Evolutionary conservation across 2,797 vertebrate species (phyloP), one percentile per base, ranked within the genome.

Genomic region (Tauraco hartlaubi): DNA sequence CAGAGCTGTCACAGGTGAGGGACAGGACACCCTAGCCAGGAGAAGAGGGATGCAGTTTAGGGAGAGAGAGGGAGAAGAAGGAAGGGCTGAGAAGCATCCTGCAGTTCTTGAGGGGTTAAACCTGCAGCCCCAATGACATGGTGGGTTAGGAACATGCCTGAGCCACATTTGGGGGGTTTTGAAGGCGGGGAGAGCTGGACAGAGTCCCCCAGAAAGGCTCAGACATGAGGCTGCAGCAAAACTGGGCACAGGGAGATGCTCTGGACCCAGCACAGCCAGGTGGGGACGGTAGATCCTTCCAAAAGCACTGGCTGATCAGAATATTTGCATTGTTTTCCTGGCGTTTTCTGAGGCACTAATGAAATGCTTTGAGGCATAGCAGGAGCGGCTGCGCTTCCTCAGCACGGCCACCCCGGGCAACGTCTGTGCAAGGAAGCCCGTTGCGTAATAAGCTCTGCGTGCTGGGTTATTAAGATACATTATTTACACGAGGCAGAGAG

Each of bases 341-440:
- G 46, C 37, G 26, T 85, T 76, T 79, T 71, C 83, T 80, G 88
- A 49, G 33, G 56, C 13, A 25, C 48, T 90, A 80, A 92, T 77
- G 89, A 93, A 63, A 66, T 31, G 89, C 69, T 93, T 28, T 67
- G 84, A 92, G 83, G 91, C 86, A 63, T 6, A 74, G 73, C 59
- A 63, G 80, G 64, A 78, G 76, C 0, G 2, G n/a, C n/a, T 4
- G 58, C 1, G 1, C 26, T 79, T 81, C 91, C 95, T 81, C 68
- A 79, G 91, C 93, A 69, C 7, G 2, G 35, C 44, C 44, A 26
- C 67, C 17, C n/a, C 1, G 5, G 13, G 59, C 26, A 0, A 6
- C 14, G 81, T 9, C 81, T 89, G 61, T 8, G 21, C 33, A 55
- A 81, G 85, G 90, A 16, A 72, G 66, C 33, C 63, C 46, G n/a